Conservation (phyloP, 2,888 invertebrate genomes). For the Parnassius apollo region DNA sequence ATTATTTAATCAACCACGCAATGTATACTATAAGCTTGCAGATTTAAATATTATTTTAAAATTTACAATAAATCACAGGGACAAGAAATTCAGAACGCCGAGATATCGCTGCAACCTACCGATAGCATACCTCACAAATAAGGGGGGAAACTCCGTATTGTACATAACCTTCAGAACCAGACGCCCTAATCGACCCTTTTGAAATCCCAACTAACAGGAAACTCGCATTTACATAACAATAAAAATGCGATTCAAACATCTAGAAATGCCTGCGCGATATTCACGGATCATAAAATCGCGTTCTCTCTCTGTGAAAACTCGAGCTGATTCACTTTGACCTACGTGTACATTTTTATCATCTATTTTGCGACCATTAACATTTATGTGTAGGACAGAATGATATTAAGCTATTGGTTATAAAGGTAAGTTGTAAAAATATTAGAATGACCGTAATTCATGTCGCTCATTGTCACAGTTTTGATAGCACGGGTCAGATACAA, state of each 20-base stretch:
- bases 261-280: constrained; percentile 79
- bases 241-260: constrained; percentile 80
- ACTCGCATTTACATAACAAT: constrained; percentile 81
- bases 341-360: constrained; percentile 42
- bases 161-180: constrained; percentile 78
- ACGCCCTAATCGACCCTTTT: constrained; percentile 80
- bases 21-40: constrained; percentile 62
- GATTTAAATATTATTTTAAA: constrained; percentile 60
- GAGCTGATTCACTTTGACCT: constrained; percentile 68
- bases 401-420: too few relatives aligned
- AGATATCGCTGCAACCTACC: constrained; percentile 43
- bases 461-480: constrained; percentile 37
- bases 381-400: constrained; percentile 31
- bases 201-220: constrained; percentile 80
- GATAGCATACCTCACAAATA: constrained; percentile 62
- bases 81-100: constrained; percentile 59
- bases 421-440: constrained; percentile 44
- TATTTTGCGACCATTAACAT: constrained; percentile 45
- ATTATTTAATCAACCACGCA: constrained; percentile 55
- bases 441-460: constrained; percentile 57
- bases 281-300: constrained; percentile 80
- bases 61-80: constrained; percentile 54
- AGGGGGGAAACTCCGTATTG: constrained; percentile 65
- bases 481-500: constrained; percentile 15
- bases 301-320: constrained; percentile 60